These are phyloP conservation scores for Nerophis ophidion DNA, from an alignment of 2,113 vertebrate species.

Conservation along the genomic window DNA sequence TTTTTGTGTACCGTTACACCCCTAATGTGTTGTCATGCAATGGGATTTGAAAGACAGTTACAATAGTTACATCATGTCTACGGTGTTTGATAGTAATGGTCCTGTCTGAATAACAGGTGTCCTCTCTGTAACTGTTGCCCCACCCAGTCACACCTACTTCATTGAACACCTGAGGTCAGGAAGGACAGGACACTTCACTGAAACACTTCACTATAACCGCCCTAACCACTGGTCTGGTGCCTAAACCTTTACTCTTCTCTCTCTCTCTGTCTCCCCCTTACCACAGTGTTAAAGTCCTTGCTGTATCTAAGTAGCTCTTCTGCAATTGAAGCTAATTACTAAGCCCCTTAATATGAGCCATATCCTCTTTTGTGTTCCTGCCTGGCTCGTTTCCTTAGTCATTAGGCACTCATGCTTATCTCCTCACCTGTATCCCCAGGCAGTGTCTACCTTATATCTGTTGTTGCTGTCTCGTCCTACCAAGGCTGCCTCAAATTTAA, in stretches of 20 bases:
- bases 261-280: slow-evolving; percentile 30
- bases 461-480: slow-evolving; percentile 22
- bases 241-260: slow-evolving; percentile 25
- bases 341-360: slow-evolving; percentile 53
- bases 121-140: slow-evolving; percentile 34
- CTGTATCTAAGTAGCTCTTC: slow-evolving; percentile 52
- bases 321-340: slow-evolving; percentile 54
- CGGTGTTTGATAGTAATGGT: slow-evolving; percentile 32
- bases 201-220: slow-evolving; percentile 34
- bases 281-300: slow-evolving; percentile 40
- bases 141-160: slow-evolving; percentile 58
- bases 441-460: slow-evolving; percentile 19
- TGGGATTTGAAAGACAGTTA: neutral
- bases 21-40: too few species aligned
- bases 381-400: slow-evolving; percentile 58
- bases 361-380: slow-evolving; percentile 64
- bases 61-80: slow-evolving; percentile 18
- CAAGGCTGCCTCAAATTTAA: slow-evolving; percentile 30
- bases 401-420: slow-evolving; percentile 55
- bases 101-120: slow-evolving; percentile 46
- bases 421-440: slow-evolving; percentile 38
- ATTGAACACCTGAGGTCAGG: slow-evolving; percentile 53
- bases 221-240: slow-evolving; percentile 52
- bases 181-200: slow-evolving; percentile 27
- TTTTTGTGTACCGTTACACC: too few species aligned